Evolutionary conservation across 2,797 vertebrate genomes (phyloP).

Genomic region (Karalla daura): DNA sequence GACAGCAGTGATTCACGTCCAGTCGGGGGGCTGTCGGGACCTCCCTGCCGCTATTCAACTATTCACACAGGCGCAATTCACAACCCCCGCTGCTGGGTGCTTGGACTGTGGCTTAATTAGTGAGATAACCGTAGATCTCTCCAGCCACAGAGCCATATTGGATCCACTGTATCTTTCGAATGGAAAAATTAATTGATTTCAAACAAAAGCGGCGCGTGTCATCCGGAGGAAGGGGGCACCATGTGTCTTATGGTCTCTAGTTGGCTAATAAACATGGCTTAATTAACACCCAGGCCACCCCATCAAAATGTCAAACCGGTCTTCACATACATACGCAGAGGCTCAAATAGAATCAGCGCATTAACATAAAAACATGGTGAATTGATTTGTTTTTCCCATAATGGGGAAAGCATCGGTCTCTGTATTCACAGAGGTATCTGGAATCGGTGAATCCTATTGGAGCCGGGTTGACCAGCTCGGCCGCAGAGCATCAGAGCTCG

Average conservation of each 20-base stretch:
- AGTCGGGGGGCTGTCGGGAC: conserved; percentile 1
- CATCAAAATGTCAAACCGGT: conserved; percentile 4
- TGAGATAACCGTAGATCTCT: conserved; percentile 17
- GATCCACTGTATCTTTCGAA: conserved; percentile 35
- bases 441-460: not conserved
- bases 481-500: conserved; percentile 8
- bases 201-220: conserved; percentile 47
- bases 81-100: not conserved
- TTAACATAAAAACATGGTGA: not conserved
- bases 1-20: conserved; percentile 18
- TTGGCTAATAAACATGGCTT: conserved; percentile 33
- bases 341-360: not conserved
- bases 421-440: not conserved
- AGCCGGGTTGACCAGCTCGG: not conserved
- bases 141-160: not conserved
- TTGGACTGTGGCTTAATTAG: conserved; percentile 32
- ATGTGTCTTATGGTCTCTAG: conserved; percentile 29
- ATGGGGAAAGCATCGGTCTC: not conserved
- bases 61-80: not conserved
- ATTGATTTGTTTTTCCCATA: not conserved
- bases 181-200: conserved; percentile 42
- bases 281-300: conserved; percentile 31
- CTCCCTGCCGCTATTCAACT: not conserved
- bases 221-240: conserved; percentile 20
- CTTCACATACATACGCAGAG: not conserved